Base-by-base conservation (phyloP, 2,888 invertebrate species). In the Meiosimyza platycephala region DNA sequence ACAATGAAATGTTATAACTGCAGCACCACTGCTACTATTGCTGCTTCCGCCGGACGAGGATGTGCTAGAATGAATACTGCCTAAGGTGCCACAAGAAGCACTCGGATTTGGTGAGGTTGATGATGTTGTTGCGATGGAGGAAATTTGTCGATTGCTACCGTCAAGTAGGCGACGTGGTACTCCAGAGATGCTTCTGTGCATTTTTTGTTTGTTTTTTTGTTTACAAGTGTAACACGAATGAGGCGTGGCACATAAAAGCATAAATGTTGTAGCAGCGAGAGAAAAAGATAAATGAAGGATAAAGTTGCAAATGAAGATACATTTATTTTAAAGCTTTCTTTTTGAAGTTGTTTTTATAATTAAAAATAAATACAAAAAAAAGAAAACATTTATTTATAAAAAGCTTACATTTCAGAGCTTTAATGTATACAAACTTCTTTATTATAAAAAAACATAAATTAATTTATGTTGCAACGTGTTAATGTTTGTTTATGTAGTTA, bases 81-180 rank as follows among this genome's bases (percentile, higher is more conserved):
- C 80, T 72, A 85, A 72, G 4, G 85, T 86, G 72, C 85, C 86
- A 67, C 82, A 84, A 7, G 85, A 74, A 47, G 77, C 76, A 73
- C 78, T 77, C 50, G 77, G 74, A 62, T 74, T 80, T 54, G 80
- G 75, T 33, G 82, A 77, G 71, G 80, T 78, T 73, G 79, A 76
- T 71, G 83, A 79, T 75, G 79, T 79, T 40, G 78, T 78, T 74
- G 82, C 80, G 74, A 83, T 81, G 57, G 82, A 82, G 57, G 83
- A 81, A 72, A 84, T 80, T 77, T 84, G 84, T 50, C 85, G 81
- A 78, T 83, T 83, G 76, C 83, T 85, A 76, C 84, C 85, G 78
- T 88, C 88, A 66, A 88, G 83, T 52, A 88, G 81, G 50, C 88
- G 88, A 75, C 88, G 85, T 66, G 87, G 87, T 72, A 88, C 87